Percentiles rank a stretch among this genome's conserved stretches.
Conservation (phyloP, 2,888 invertebrate genomes). For the Hymenopus coronatus region DNA sequence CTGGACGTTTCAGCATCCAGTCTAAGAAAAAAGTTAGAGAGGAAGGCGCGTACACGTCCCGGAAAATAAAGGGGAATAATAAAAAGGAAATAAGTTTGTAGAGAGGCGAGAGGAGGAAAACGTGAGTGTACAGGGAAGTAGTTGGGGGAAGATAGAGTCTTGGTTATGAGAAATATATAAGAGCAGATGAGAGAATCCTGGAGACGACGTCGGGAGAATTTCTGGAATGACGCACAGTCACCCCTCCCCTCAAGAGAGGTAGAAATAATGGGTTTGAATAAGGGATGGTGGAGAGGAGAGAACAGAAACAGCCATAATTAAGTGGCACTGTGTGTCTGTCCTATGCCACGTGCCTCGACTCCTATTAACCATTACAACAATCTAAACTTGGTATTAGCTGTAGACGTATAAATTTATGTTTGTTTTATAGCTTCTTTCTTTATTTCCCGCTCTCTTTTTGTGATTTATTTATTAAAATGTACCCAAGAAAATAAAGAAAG, state of each 20-base stretch:
- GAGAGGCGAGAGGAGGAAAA: not conserved
- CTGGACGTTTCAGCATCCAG: not conserved
- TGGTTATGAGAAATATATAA: slow-evolving; percentile 8
- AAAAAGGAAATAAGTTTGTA: not conserved
- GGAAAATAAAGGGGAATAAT: not conserved
- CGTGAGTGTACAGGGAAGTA: not conserved
- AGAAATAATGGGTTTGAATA: not conserved
- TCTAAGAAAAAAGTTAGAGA: not conserved
- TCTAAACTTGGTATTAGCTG: too few species aligned
- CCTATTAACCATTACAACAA: too few species aligned
- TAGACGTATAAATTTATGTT: too few species aligned
- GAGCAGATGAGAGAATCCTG: not conserved
- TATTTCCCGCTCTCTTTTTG: too few species aligned
- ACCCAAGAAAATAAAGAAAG: too few species aligned
- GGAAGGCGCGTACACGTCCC: not conserved
- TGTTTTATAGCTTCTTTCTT: too few species aligned
- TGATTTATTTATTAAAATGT: too few species aligned
- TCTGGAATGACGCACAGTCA: not conserved
- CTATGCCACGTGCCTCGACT: not conserved
- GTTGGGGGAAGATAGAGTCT: not conserved
- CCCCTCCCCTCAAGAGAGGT: too few species aligned
- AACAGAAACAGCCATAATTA: not conserved
- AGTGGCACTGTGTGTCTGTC: not conserved
- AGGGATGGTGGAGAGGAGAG: not conserved
- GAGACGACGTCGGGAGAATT: not conserved